These are phyloP conservation scores for Xiphydria camelus DNA, from an alignment of 2,888 invertebrate species.

Conservation along the genomic window DNA sequence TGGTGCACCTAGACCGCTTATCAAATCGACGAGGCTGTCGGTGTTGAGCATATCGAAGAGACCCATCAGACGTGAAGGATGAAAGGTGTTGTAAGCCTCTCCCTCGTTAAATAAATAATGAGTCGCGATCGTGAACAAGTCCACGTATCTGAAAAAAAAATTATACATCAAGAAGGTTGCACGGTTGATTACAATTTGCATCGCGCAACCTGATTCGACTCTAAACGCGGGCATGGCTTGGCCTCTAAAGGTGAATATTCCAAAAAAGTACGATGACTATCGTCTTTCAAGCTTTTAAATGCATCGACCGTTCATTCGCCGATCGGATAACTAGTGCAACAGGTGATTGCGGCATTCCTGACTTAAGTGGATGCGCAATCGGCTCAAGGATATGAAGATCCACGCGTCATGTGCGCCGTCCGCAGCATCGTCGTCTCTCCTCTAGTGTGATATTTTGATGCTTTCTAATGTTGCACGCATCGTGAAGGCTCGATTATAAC, in stretches of 20 bases:
- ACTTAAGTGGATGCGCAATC: slow-evolving; percentile 19
- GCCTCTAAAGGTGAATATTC: neutral
- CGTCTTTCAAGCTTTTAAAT: no score
- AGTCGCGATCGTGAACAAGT: slow-evolving; percentile 70
- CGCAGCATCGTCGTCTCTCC: no score
- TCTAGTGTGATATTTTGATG: no score
- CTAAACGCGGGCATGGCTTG: neutral
- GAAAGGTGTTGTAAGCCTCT: slow-evolving; percentile 66
- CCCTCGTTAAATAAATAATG: slow-evolving; percentile 69
- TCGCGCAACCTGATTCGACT: neutral
- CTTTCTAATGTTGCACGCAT: no score
- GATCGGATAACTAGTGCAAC: slow-evolving; percentile 31
- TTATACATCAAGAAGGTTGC: no score
- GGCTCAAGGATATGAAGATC: slow-evolving; percentile 38
- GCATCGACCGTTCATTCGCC: no score
- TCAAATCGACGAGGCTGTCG: slow-evolving; percentile 75
- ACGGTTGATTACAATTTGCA: no score
- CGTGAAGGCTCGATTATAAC: no score
- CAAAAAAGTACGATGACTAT: no score
- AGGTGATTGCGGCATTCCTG: slow-evolving; percentile 27
- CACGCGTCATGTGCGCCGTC: no score
- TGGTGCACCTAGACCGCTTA: slow-evolving; percentile 72
- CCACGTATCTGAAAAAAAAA: slow-evolving; percentile 60
- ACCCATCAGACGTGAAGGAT: slow-evolving; percentile 75
- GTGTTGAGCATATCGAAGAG: slow-evolving; percentile 78